Conservation (phyloP, 2,797 vertebrate species). For the Acanthurus tractus region DNA sequence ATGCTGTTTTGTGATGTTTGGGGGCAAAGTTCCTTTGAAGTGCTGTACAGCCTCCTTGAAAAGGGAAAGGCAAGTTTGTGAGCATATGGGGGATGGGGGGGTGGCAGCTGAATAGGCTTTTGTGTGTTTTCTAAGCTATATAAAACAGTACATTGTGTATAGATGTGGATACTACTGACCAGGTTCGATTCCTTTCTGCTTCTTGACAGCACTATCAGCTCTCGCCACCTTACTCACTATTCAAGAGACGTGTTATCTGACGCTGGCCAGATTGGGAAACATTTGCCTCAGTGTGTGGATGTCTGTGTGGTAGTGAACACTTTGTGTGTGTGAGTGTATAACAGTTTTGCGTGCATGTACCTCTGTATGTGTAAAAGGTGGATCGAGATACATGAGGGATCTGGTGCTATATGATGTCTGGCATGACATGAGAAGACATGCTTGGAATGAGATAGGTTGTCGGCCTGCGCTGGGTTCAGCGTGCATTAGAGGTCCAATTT, state of each 20-base stretch:
- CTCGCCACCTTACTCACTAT: slow-evolving; percentile 63
- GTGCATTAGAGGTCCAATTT: slow-evolving; percentile 22
- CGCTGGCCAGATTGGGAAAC: slow-evolving; percentile 72
- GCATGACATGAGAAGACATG: slow-evolving; percentile 64
- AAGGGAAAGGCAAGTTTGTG: slow-evolving; percentile 60
- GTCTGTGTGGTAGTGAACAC: slow-evolving; percentile 44
- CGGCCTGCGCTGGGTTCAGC: slow-evolving; percentile 7
- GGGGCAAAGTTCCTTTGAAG: slow-evolving; percentile 76
- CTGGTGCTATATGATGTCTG: slow-evolving; percentile 60
- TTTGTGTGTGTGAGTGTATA: neutral
- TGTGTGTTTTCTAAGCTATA: slow-evolving; percentile 55
- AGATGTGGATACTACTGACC: slow-evolving; percentile 59
- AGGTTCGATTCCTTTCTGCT: slow-evolving; percentile 52
- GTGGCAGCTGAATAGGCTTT: slow-evolving; percentile 55
- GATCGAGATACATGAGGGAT: slow-evolving; percentile 59
- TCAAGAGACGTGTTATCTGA: slow-evolving; percentile 72
- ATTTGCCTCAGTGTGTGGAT: slow-evolving; percentile 57
- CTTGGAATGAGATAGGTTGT: slow-evolving; percentile 55
- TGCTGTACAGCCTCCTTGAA: slow-evolving; percentile 55
- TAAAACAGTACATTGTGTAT: slow-evolving; percentile 50
- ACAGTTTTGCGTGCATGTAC: slow-evolving; percentile 17
- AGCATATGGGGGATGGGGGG: slow-evolving; percentile 21
- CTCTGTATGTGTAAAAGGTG: slow-evolving; percentile 45
- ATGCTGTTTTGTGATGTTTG: slow-evolving; percentile 67
- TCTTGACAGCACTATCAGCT: slow-evolving; percentile 63